Base-by-base conservation (phyloP, 2,113 vertebrate species). In the Mustela lutreola region DNA sequence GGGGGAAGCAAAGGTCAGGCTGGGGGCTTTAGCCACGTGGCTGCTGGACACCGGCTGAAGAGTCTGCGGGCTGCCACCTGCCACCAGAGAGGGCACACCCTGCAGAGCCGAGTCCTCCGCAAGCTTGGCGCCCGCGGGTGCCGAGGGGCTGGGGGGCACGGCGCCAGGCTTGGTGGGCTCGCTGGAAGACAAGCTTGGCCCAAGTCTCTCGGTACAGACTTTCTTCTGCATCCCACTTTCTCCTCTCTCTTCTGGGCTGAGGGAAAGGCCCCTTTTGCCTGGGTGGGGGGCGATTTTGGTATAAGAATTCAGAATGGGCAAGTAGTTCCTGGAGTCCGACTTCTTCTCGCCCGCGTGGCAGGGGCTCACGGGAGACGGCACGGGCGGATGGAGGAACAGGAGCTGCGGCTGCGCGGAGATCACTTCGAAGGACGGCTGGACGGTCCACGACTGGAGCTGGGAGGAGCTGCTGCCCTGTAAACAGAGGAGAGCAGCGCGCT, bases 201-300 rank as follows among this genome's bases (percentile, higher is more conserved):
- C 98, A 6, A 95, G 97, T 94, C 96, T 98, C 98, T 98, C 98
- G 0, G 97, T 91, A 48, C 98, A 98, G 84, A 98, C 48, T 90
- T 98, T 98, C 96, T 99, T 99, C 95, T 92, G 97, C 67, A 83
- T 62, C 63, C 6, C 58, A n/a, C 90, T 91, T 86, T 98, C 97
- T 85, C 97, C 96, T 98, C 10, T 89, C 36, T 98, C 98, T 94
- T 98, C 98, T n/a, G 89, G 36, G 85, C 97, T 96, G 70, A 96
- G 97, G 80, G 98, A 95, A 53, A 98, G 97, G 96, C 98, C 93
- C 96, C 98, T 98, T 97, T 99, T 99, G 88, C 99, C 98, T 16
- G 99, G 99, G 76, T 99, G 99, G 0, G 99, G 99, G 62, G 99
- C 99, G 65, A 99, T 99, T 99, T 99, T 99, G 83, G 99, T 98